Evolutionary conservation across 2,888 invertebrate species (phyloP).

Genomic region (Catonia carolina): DNA sequence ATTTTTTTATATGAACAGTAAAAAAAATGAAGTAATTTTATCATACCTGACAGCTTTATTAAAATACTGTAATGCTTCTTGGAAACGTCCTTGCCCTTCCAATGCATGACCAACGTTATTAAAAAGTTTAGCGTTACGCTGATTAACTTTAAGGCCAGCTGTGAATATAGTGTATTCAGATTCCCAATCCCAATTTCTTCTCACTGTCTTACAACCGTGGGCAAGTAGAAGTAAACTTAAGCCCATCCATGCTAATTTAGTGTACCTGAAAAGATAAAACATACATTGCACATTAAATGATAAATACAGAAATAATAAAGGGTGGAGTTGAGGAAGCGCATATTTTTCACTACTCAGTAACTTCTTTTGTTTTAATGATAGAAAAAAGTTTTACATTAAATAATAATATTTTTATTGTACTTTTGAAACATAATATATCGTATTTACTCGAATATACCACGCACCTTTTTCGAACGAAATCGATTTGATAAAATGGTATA

Average conservation of each 20-base stretch:
- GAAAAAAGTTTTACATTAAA: too few species aligned
- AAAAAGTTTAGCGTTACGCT: constrained; percentile 89
- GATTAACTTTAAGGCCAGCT: constrained; percentile 80
- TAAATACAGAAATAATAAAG: background rate
- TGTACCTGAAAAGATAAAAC: too few species aligned
- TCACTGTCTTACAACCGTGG: constrained; percentile 79
- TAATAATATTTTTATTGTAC: too few species aligned
- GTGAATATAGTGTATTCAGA: constrained; percentile 91
- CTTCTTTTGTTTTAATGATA: too few species aligned
- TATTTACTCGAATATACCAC: too few species aligned
- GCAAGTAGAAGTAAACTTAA: constrained; percentile 60
- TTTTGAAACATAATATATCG: too few species aligned
- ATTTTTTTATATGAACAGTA: too few species aligned
- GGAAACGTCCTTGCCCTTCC: constrained; percentile 62
- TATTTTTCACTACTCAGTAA: background rate
- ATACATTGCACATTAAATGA: background rate
- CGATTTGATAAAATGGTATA: too few species aligned
- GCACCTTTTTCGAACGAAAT: too few species aligned
- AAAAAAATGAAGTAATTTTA: too few species aligned
- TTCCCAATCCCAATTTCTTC: constrained; percentile 88
- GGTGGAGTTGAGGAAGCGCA: too few species aligned
- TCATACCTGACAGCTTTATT: constrained; percentile 71
- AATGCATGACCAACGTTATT: constrained; percentile 96
- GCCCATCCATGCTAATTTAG: constrained; percentile 58
- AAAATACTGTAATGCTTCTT: constrained; percentile 83